These are phyloP conservation scores for Ciconia nigra DNA, from an alignment of 2,797 vertebrate species.

Conservation along the genomic window DNA sequence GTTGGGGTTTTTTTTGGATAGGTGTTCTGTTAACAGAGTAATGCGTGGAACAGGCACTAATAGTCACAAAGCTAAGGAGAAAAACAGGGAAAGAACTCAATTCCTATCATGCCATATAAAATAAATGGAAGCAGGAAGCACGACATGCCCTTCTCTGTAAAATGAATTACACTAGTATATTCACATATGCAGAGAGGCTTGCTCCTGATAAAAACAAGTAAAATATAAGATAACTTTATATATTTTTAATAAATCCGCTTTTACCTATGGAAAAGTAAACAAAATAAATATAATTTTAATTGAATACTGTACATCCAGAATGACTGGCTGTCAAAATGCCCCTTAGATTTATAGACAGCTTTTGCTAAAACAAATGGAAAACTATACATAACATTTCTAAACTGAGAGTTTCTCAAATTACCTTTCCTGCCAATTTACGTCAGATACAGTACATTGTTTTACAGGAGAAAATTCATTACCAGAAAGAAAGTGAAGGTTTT, in stretches of 20 bases:
- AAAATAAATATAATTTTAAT: neutral
- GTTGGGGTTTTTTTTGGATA: neutral
- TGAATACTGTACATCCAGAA: neutral
- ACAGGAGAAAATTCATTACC: neutral
- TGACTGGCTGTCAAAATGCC: neutral
- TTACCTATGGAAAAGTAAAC: neutral
- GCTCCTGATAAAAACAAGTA: neutral
- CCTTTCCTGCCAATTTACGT: neutral
- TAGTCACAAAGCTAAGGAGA: neutral
- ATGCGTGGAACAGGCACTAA: neutral
- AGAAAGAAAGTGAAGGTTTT: neutral
- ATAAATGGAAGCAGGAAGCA: neutral
- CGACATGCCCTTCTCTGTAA: neutral
- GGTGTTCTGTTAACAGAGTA: neutral
- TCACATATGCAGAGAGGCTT: neutral
- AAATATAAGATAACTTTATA: neutral
- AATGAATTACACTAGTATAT: neutral
- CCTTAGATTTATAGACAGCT: neutral
- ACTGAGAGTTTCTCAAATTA: neutral
- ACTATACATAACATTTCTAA: neutral
- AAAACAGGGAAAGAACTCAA: neutral
- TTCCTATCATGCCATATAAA: neutral
- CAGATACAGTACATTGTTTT: neutral
- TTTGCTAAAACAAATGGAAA: conserved; percentile 14
- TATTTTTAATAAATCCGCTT: neutral